These are phyloP conservation scores for Lepidurus arcticus DNA, from an alignment of 1,140 invertebrate species.

Conservation along the genomic window DNA sequence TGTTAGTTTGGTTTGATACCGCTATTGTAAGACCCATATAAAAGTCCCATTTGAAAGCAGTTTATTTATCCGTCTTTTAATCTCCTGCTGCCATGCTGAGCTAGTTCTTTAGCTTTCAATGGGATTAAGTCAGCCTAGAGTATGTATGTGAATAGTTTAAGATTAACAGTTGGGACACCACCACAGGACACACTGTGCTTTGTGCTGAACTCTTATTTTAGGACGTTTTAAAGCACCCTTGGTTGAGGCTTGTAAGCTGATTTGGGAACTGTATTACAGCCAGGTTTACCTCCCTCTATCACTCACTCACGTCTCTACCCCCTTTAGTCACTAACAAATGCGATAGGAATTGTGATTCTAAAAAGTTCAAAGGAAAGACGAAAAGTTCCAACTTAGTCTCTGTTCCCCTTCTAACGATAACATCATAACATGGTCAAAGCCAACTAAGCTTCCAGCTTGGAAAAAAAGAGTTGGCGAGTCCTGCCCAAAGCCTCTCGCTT, in stretches of 20 bases:
- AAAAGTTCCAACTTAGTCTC: not conserved
- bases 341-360: not conserved
- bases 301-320: not conserved
- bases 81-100: conserved; percentile 5
- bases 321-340: not conserved
- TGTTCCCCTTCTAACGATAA: not conserved
- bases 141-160: not conserved
- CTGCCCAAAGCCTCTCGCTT: no score
- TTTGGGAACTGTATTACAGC: not conserved
- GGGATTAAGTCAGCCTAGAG: not conserved
- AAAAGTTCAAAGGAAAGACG: not conserved
- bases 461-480: no score
- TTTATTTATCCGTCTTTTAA: not conserved
- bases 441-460: no score
- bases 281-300: not conserved
- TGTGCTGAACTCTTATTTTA: not conserved
- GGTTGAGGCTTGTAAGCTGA: conserved; percentile 5
- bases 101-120: not conserved
- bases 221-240: not conserved
- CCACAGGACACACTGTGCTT: not conserved
- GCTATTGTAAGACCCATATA: not conserved
- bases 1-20: not conserved
- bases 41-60: not conserved
- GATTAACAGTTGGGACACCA: not conserved
- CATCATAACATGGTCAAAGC: not conserved